Conservation (phyloP, 1,140 invertebrate species). For the Drosophila ananassae region DNA sequence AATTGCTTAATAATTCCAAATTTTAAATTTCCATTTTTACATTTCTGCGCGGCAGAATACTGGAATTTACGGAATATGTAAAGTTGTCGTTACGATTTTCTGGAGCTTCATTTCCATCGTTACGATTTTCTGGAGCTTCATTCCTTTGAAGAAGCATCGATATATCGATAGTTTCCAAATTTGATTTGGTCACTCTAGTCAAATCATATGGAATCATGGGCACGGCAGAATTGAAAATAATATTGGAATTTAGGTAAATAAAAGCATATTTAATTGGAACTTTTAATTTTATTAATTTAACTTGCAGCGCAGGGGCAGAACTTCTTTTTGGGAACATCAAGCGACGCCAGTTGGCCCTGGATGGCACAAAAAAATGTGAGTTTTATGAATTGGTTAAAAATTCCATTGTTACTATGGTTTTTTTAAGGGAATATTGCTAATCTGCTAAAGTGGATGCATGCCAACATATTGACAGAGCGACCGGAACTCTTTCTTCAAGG, state of each 20-base stretch:
- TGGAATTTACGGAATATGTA: no score
- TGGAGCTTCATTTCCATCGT: no score
- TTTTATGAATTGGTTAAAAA: constrained; percentile 4
- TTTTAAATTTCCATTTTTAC: no score
- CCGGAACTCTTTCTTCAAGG: constrained; percentile 95
- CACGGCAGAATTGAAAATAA: constrained; percentile 60
- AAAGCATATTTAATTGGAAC: background rate
- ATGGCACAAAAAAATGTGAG: constrained; percentile 85
- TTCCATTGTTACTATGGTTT: constrained; percentile 4
- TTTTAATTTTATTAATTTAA: background rate
- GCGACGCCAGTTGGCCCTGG: constrained; percentile 88
- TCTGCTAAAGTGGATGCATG: constrained; percentile 92
- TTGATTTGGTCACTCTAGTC: no score
- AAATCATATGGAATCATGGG: constrained; percentile 3
- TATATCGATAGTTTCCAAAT: no score
- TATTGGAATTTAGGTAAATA: constrained; percentile 74
- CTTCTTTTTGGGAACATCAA: constrained; percentile 93
- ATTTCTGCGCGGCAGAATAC: no score
- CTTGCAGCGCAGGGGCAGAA: constrained; percentile 92
- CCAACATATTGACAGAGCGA: constrained; percentile 93
- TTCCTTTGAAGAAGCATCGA: no score
- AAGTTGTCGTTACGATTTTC: no score
- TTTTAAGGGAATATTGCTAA: constrained; percentile 90
- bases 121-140: no score
- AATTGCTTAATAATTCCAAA: no score